Base-by-base conservation (phyloP, 2,113 vertebrate genomes). In the Takifugu flavidus region DNA sequence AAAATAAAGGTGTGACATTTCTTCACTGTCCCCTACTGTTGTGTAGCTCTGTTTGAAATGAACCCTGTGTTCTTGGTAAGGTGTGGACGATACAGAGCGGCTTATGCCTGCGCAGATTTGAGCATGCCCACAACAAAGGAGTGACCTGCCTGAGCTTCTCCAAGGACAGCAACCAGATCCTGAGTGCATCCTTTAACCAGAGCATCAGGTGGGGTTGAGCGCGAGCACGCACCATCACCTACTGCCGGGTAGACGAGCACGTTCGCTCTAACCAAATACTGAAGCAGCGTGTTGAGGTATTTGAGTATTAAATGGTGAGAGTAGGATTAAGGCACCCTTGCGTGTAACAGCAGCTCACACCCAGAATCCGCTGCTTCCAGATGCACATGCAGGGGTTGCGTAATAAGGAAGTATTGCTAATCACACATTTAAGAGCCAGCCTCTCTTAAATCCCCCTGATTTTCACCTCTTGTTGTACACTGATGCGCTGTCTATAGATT, bases 21-120 rank as follows among this genome's bases (percentile, higher is more conserved):
- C 6, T 49, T 15, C 13, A 25, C 10, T 14, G 15, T 34, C 1
- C 10, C 6, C 11, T 10, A 8, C 34, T 34, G 34, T 39, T 11
- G 7, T 39, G 34, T 39, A 39, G 34, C 13, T 53, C 7, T 53
- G 13, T 15, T 47, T 47, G 45, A 47, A 13, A 47, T n/a, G 6
- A 14, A n/a, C n/a, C 15, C 4, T 11, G 15, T 26, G 10, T 11
- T 6, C 20, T 25, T 20, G 0, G 1, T 3, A 47, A 99, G 97
- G 95, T 98, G 0, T 99, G 97, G 97, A 98, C 96, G 83, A 95
- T 99, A 75, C 95, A 98, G 84, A 99, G 96, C 0, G 96, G 97
- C 14, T 92, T 97, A 71, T 98, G 96, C 73, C 80, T 98, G 78
- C 91, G 95, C 53, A 92, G 96, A 74, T 99, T 96, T 77, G 96